These are phyloP conservation scores for Drosophila lacertosa DNA, from an alignment of 1,140 invertebrate genomes.

Conservation along the genomic window DNA sequence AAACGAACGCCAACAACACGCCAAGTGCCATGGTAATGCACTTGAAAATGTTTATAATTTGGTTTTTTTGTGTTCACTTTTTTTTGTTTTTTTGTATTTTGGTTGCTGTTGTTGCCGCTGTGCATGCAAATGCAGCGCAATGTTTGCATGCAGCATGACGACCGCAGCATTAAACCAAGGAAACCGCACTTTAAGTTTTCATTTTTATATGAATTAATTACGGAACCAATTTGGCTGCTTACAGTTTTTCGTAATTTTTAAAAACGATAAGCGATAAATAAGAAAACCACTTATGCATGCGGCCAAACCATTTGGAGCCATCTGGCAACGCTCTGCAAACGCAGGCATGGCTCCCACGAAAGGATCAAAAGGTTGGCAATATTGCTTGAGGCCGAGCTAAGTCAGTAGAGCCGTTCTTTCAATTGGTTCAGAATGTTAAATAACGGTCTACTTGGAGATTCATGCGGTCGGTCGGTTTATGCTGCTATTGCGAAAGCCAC, in stretches of 20 bases:
- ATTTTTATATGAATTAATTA: constrained; percentile 30
- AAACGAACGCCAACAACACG: constrained; percentile 50
- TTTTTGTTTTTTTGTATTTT: constrained; percentile 6
- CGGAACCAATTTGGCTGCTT: constrained; percentile 33
- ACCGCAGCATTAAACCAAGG: constrained; percentile 18
- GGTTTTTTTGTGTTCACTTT: background rate
- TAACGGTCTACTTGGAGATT: constrained; percentile 3
- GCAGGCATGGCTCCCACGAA: background rate
- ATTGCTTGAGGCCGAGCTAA: background rate
- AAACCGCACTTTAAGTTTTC: constrained; percentile 14
- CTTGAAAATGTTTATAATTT: constrained; percentile 45
- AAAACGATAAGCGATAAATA: background rate
- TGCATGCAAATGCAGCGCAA: constrained; percentile 32
- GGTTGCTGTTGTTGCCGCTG: background rate
- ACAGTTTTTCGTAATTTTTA: constrained; percentile 14
- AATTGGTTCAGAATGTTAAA: constrained; percentile 37
- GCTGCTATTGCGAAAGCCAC: constrained; percentile 53
- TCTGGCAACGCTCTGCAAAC: constrained; percentile 20
- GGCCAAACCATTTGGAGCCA: background rate
- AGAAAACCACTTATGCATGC: background rate
- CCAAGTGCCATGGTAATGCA: constrained; percentile 42
- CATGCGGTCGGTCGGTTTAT: constrained; percentile 1
- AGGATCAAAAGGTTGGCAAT: constrained; percentile 11
- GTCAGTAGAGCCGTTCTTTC: background rate
- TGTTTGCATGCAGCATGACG: constrained; percentile 29